phyloP scores from a whole-genome alignment of 2,113 vertebrate genomes.

The Heterotilapia buettikoferi region DNA sequence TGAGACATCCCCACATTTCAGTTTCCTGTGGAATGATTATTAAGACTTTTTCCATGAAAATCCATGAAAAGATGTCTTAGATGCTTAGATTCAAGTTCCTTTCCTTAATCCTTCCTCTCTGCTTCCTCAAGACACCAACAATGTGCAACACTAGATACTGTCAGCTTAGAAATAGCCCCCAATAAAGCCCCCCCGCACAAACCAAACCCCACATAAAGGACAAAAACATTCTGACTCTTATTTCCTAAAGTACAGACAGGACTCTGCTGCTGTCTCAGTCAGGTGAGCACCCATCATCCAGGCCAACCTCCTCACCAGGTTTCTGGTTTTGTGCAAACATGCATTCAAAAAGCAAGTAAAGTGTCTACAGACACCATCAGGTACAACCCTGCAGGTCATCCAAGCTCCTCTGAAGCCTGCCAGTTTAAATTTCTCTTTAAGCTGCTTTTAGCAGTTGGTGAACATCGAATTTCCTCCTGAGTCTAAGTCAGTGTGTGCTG shows the following conservation, averaged over 20 bases:
- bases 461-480: rapidly evolving
- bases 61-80: background rate
- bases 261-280: background rate
- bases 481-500: background rate
- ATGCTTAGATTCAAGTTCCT: background rate
- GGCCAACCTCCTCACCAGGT: background rate
- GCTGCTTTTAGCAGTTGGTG: background rate
- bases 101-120: background rate
- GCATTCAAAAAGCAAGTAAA: background rate
- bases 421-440: background rate
- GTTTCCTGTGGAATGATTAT: background rate
- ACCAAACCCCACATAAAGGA: background rate
- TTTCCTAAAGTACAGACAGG: background rate
- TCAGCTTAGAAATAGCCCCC: background rate
- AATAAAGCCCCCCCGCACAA: background rate
- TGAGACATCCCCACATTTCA: background rate
- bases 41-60: background rate
- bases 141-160: background rate
- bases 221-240: background rate
- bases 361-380: background rate
- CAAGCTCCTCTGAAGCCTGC: background rate
- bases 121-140: background rate
- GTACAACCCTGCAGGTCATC: background rate
- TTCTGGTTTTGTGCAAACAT: background rate
- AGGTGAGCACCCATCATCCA: background rate